A percentile compares a stretch with the other conserved stretches of the same genome.
phyloP scores from a whole-genome alignment of 2,113 vertebrate species.

The Lynx canadensis region DNA sequence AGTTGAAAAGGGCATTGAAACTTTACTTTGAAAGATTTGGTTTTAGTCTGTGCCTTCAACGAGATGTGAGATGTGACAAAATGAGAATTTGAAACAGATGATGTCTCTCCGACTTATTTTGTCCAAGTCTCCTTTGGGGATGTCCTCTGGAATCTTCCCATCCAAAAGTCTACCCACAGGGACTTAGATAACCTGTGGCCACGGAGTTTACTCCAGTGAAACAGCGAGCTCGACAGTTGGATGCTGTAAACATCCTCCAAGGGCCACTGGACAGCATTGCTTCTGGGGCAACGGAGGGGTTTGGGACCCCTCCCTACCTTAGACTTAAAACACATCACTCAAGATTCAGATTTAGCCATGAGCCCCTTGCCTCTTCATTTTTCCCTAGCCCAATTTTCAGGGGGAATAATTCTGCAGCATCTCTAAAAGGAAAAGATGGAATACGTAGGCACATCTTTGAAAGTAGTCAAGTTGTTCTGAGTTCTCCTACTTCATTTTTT shows the following conservation, averaged over 20 bases:
- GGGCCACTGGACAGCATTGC: not conserved
- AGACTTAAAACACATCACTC: not conserved
- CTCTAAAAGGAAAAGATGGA: not conserved
- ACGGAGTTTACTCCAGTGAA: not conserved
- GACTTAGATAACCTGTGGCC: not conserved
- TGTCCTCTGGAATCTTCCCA: not conserved
- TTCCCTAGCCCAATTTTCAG: not conserved
- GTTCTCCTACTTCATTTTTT: not conserved
- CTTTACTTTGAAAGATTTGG: not conserved
- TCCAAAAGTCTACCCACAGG: not conserved
- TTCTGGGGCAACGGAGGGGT: fast-evolving
- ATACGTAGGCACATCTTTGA: not conserved
- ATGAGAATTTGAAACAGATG: not conserved
- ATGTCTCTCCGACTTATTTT: not conserved
- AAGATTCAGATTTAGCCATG: not conserved
- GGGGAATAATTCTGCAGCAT: not conserved
- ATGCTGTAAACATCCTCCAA: not conserved
- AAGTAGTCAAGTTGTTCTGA: not conserved
- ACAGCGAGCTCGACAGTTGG: not conserved
- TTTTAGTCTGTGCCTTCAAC: not conserved
- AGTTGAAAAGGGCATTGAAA: not conserved
- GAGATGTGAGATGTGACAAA: not conserved
- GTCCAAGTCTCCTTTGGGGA: not conserved
- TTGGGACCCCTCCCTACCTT: not conserved
- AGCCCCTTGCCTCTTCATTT: not conserved